Evolutionary conservation across 2,888 invertebrate genomes (phyloP).

Genomic region (Netelia melanura): DNA sequence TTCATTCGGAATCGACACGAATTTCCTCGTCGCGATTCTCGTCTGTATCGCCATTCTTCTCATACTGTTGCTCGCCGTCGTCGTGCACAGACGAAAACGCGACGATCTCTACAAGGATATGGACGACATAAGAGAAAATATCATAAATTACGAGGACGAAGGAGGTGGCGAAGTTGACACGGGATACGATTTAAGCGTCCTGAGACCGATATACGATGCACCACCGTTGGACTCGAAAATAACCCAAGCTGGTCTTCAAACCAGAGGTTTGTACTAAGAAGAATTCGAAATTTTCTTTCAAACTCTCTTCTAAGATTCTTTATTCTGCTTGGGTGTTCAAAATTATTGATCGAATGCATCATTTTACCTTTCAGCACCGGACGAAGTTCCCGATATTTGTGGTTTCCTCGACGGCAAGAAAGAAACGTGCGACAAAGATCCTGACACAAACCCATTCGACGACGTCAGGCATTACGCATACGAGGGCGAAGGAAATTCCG

Average conservation of each 20-base stretch:
- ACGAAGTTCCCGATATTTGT: conserved; percentile 93
- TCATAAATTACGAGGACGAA: conserved; percentile 99
- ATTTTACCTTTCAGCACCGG: conserved; percentile 81
- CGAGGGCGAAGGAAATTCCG: conserved; percentile 97
- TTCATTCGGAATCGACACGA: conserved; percentile 93
- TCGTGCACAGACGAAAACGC: conserved; percentile 94
- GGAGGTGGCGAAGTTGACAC: conserved; percentile 99
- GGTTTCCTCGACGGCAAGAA: conserved; percentile 96
- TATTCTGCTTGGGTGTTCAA: too few relatives aligned
- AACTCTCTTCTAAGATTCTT: too few relatives aligned
- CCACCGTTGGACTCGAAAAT: conserved; percentile 86
- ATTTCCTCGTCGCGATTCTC: conserved; percentile 95
- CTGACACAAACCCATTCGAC: conserved; percentile 96
- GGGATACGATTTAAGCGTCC: conserved; percentile 94
- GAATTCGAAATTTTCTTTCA: too few relatives aligned
- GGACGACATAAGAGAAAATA: conserved; percentile 98
- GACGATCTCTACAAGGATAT: conserved; percentile 96
- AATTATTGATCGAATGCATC: too few relatives aligned
- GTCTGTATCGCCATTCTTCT: conserved; percentile 94
- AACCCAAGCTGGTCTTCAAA: conserved; percentile 83
- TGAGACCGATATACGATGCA: conserved; percentile 89
- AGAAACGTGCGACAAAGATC: conserved; percentile 95
- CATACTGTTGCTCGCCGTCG: conserved; percentile 94
- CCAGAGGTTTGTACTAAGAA: conserved; percentile 84
- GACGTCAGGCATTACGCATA: conserved; percentile 99